Base-by-base conservation (phyloP, 1,140 invertebrate genomes). In the Periplaneta americana region DNA sequence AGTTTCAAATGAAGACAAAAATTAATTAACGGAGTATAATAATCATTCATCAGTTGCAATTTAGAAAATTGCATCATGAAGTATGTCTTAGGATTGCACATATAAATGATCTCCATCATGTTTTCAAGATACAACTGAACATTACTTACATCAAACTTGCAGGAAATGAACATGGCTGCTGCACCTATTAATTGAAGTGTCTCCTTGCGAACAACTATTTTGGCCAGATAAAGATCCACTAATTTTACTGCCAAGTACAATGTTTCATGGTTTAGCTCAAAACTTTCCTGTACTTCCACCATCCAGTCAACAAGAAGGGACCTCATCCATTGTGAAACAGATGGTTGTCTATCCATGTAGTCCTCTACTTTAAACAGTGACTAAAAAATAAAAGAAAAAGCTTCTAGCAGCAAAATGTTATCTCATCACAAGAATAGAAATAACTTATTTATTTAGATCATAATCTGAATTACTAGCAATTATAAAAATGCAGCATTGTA, bases 251-350 rank as follows among this genome's bases (percentile, higher is more conserved):
- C 97, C 85, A 99, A 91, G 88, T 99, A 99, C 1, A 99, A 88
- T 0, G 98, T 99, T 89, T 99, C 98, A 85, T 99, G 98, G 89
- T 99, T 99, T 1, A 99, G 89, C 87, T 99, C 98, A 88, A 99
- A 99, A 57, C 95, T 98, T 89, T 99, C 98, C 88, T 97, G 96
- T 15, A 99, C 95, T 88, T 99, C 98, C 28, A 99, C 98, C 94
- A 99, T 95, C 98, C 98, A 99, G 88, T 99, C 98, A 8, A 99
- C 94, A 1, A 99, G 90, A 31, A 99, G 91, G 0, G 96, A 93
- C 80, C 98, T 90, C 96, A 98, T 99, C 89, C 94, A 94, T 13
- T 91, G 89, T 0, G 94, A 94, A 78, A 95, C 85, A 57, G 94
- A 92, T 8, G 93, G 89, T 89, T 98, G 96, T 22, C 89, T 88